Evolutionary conservation across 2,113 vertebrate species (phyloP).

Genomic region (Mormyrus iriodes): DNA sequence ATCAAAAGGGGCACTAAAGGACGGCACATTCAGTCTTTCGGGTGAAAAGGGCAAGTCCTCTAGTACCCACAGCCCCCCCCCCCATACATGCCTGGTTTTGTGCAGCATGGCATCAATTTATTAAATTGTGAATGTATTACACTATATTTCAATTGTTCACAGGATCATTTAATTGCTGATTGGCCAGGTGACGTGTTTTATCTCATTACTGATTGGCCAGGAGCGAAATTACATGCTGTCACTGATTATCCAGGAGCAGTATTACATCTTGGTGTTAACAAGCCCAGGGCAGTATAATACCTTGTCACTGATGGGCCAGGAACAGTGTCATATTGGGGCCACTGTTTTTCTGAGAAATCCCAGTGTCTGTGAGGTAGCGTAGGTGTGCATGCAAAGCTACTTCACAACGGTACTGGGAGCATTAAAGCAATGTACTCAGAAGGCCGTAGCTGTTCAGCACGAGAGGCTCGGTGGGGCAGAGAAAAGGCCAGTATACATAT

Average conservation of each 20-base stretch:
- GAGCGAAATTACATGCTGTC: not conserved
- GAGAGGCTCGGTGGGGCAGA: not conserved
- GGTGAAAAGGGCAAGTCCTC: not conserved
- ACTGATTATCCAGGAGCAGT: not conserved
- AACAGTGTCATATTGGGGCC: not conserved
- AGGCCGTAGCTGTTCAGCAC: not conserved
- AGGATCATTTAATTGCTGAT: not conserved
- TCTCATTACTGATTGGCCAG: not conserved
- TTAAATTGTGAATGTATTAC: not conserved
- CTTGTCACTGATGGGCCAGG: not conserved
- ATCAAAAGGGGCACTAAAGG: not conserved
- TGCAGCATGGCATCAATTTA: not conserved
- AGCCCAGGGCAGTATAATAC: not conserved
- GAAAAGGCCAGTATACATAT: not conserved
- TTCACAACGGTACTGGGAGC: not conserved
- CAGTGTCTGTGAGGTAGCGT: not conserved
- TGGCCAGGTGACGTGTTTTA: not conserved
- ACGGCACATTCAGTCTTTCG: too few relatives aligned
- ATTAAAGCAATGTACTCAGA: too few relatives aligned
- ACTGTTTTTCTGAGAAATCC: not conserved
- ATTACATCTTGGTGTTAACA: not conserved
- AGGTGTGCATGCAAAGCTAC: not conserved
- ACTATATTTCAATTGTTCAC: not conserved
- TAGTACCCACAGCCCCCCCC: too few relatives aligned
- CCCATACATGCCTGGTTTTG: not conserved